phyloP scores from a whole-genome alignment of 2,113 vertebrate species.

The Barnardius zonarius region DNA sequence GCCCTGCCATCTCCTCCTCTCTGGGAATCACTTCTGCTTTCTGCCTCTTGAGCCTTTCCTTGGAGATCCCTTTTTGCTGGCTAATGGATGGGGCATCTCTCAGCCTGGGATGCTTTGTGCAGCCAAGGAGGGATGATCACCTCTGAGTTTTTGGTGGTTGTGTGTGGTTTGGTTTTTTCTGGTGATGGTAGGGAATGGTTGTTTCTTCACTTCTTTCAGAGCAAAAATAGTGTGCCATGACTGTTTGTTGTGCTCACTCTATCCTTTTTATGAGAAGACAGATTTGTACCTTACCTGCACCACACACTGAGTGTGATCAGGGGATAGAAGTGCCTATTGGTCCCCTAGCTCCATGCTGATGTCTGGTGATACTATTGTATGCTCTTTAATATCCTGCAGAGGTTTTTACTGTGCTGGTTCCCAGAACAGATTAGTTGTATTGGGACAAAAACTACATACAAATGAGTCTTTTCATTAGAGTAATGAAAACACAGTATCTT shows the following conservation, averaged over 20 bases:
- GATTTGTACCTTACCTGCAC: neutral
- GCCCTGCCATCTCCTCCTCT: neutral
- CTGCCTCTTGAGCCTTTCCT: neutral
- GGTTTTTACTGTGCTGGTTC: neutral
- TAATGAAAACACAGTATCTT: neutral
- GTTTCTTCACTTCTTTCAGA: neutral
- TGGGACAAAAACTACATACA: neutral
- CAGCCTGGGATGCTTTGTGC: neutral
- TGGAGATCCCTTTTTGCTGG: neutral
- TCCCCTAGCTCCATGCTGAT: neutral
- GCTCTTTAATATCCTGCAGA: neutral
- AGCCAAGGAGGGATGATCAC: neutral
- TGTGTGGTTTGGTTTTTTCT: neutral
- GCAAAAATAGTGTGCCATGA: neutral
- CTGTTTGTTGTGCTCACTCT: neutral
- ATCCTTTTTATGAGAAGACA: neutral
- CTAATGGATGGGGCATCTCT: neutral
- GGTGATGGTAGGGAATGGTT: fast-evolving
- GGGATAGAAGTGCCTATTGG: neutral
- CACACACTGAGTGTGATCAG: neutral
- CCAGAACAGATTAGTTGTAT: neutral
- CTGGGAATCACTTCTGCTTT: neutral
- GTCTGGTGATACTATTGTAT: neutral
- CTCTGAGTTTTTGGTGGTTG: neutral
- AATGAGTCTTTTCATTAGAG: neutral